Conservation (phyloP, 1,140 invertebrate species). For the Megalopta genalis region DNA sequence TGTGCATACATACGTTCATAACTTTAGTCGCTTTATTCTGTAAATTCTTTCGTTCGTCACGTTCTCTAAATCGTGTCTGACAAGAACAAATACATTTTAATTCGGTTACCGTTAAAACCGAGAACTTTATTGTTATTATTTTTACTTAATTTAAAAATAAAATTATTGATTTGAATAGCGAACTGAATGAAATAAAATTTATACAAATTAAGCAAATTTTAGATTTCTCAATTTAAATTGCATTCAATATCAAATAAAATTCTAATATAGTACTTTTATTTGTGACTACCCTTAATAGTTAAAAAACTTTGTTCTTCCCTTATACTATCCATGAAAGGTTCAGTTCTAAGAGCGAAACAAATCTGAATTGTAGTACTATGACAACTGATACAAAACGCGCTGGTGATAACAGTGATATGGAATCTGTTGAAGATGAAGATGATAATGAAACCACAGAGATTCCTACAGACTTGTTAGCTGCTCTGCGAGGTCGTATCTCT, state of each 20-base stretch:
- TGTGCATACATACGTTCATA: not conserved
- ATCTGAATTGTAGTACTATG: slow-evolving; percentile 68
- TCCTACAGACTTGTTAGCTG: slow-evolving; percentile 55
- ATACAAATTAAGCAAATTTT: not conserved
- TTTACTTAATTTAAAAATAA: no score
- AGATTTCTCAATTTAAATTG: not conserved
- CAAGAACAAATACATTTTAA: no score
- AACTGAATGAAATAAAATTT: no score
- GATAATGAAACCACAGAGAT: slow-evolving; percentile 51
- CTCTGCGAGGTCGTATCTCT: slow-evolving; percentile 66
- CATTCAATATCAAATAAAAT: no score
- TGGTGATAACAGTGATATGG: slow-evolving; percentile 68
- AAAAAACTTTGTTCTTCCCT: not conserved
- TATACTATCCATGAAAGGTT: not conserved
- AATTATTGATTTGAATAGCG: not conserved
- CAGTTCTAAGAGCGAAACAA: slow-evolving; percentile 19
- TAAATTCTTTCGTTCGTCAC: not conserved
- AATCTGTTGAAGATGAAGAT: slow-evolving; percentile 71
- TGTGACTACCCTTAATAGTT: no score
- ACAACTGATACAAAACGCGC: slow-evolving; percentile 71
- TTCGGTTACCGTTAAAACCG: no score
- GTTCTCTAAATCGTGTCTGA: no score
- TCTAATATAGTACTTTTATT: not conserved
- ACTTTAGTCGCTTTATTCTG: not conserved
- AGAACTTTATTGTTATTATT: no score